These are phyloP conservation scores for Galaxias olidus DNA, from an alignment of 2,797 vertebrate species.

Conservation along the genomic window DNA sequence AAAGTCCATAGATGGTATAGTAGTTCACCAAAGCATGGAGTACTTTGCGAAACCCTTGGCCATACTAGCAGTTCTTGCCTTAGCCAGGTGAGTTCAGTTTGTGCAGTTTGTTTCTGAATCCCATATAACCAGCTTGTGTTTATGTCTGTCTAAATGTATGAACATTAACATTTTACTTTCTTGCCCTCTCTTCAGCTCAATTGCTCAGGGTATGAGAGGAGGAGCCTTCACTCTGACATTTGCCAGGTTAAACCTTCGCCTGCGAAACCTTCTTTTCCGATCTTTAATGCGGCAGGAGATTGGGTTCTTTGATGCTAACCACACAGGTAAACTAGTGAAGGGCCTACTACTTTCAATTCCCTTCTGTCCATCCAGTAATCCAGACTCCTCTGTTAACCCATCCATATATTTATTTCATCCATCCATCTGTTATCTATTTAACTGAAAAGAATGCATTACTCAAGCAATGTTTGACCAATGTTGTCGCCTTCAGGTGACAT, in stretches of 20 bases:
- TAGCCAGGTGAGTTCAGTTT: conserved; percentile 79
- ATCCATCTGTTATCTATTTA: not conserved
- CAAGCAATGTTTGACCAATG: no score
- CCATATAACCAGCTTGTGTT: not conserved
- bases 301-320: conserved; percentile 92
- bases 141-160: not conserved
- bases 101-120: not conserved
- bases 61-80: conserved; percentile 76
- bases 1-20: conserved; percentile 87
- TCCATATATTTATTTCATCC: not conserved
- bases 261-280: conserved; percentile 90
- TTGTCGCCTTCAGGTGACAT: conserved; percentile 82
- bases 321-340: conserved; percentile 80
- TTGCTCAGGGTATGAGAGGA: conserved; percentile 89
- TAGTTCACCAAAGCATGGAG: conserved; percentile 90
- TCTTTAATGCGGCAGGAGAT: conserved; percentile 92
- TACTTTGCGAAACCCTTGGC: conserved; percentile 80
- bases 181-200: conserved; percentile 76
- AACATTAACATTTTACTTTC: not conserved
- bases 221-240: conserved; percentile 90
- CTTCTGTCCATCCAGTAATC: not conserved
- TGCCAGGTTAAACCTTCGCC: conserved; percentile 89
- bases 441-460: not conserved
- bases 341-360: not conserved
- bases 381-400: not conserved